Conservation (phyloP, 2,888 invertebrate species). For the Polydrusus cervinus region DNA sequence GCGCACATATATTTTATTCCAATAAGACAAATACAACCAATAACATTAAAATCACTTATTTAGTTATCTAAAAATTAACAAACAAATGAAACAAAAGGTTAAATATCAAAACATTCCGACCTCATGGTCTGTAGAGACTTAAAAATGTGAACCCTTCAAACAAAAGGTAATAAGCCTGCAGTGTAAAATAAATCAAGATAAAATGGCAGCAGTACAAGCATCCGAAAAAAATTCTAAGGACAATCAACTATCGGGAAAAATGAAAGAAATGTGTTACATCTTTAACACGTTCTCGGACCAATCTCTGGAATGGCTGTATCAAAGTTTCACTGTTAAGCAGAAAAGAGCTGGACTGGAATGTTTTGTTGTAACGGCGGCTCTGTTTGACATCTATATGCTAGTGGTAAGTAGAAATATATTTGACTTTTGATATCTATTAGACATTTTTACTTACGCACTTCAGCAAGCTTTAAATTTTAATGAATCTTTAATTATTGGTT, state of each 20-base stretch:
- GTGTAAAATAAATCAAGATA: not conserved
- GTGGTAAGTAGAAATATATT: constrained; percentile 70
- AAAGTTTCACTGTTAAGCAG: constrained; percentile 82
- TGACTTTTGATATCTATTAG: not conserved
- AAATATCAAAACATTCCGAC: not conserved
- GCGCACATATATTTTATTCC: no score
- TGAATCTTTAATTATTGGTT: no score
- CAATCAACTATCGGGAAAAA: constrained; percentile 63
- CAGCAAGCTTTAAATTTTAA: not conserved
- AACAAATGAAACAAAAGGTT: not conserved
- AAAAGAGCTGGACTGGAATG: constrained; percentile 81
- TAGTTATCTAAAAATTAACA: not conserved
- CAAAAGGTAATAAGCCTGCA: not conserved
- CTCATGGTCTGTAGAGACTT: not conserved
- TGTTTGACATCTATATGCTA: constrained; percentile 79
- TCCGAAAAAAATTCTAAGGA: constrained; percentile 57
- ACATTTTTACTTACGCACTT: not conserved
- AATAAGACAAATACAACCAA: no score
- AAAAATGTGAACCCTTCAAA: not conserved
- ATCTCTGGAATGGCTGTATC: constrained; percentile 81
- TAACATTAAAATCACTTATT: no score
- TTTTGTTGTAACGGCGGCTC: constrained; percentile 79
- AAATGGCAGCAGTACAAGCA: constrained; percentile 26
- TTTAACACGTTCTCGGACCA: constrained; percentile 75
- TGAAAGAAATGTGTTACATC: constrained; percentile 62